phyloP scores from a whole-genome alignment of 2,888 invertebrate genomes.

The Lasioglossum malachurum region DNA sequence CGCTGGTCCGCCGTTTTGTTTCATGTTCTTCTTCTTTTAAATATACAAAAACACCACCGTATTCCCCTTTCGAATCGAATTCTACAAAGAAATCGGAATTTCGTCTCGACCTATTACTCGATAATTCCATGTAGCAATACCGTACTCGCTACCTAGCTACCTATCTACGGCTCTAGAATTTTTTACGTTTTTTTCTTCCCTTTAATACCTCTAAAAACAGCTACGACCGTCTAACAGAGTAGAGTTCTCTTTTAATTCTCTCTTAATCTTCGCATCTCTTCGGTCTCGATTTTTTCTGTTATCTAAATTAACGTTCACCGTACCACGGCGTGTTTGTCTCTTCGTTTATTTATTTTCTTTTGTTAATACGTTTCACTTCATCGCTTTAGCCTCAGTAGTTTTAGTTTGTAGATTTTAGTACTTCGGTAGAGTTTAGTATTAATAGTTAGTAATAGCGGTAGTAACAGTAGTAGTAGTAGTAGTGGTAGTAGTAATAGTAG shows the following conservation, averaged over 20 bases:
- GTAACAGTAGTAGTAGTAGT: conserved; percentile 50
- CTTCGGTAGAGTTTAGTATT: conserved; percentile 43
- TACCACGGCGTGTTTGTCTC: conserved; percentile 44
- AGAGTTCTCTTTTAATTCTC: conserved; percentile 48
- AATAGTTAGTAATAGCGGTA: conserved; percentile 52
- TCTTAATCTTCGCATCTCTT: background rate
- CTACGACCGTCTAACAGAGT: conserved; percentile 75
- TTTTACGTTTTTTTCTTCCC: background rate
- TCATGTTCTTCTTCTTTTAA: background rate
- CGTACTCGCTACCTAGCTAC: conserved; percentile 56
- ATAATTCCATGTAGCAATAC: conserved; percentile 57
- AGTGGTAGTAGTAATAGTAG: conserved; percentile 48
- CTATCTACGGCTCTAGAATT: conserved; percentile 49
- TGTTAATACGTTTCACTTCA: background rate
- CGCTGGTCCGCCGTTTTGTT: background rate
- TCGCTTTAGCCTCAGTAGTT: conserved; percentile 46
- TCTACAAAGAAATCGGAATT: conserved; percentile 49
- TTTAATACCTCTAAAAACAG: conserved; percentile 66
- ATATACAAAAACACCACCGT: conserved; percentile 39
- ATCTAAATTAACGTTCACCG: conserved; percentile 61
- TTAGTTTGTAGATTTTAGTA: conserved; percentile 52
- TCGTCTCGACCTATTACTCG: conserved; percentile 59
- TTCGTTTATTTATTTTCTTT: background rate
- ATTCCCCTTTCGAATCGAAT: conserved; percentile 7
- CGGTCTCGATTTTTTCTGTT: conserved; percentile 20